Conservation (phyloP, 1,140 invertebrate species). For the Gryllus bimaculatus region DNA sequence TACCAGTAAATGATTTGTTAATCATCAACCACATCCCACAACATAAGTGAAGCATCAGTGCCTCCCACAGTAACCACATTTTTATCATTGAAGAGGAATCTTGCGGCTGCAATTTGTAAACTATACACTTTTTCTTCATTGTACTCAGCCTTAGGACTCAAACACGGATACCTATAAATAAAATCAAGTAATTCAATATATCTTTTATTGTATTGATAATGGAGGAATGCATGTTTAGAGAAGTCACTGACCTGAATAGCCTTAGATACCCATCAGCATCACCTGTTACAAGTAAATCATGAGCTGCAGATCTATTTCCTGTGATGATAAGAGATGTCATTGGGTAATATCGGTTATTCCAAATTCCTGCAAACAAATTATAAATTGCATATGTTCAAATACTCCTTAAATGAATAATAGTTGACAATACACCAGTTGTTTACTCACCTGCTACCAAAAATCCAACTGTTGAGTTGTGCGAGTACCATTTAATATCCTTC, state of each 20-base stretch:
- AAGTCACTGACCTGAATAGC: slow-evolving; percentile 56
- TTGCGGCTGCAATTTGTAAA: slow-evolving; percentile 67
- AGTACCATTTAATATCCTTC: slow-evolving; percentile 83
- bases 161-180: slow-evolving; percentile 62
- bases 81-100: slow-evolving; percentile 77
- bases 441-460: slow-evolving; percentile 69
- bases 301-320: slow-evolving; percentile 66
- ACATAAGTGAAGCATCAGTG: slow-evolving; percentile 83
- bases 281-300: slow-evolving; percentile 74
- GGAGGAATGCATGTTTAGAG: not conserved
- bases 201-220: not conserved
- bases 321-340: slow-evolving; percentile 70
- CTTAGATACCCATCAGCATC: slow-evolving; percentile 87
- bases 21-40: slow-evolving; percentile 81
- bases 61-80: slow-evolving; percentile 81
- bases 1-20: slow-evolving; percentile 26
- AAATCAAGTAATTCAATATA: not conserved
- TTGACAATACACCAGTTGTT: not conserved
- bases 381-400: not conserved
- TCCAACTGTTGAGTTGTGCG: slow-evolving; percentile 72
- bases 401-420: not conserved
- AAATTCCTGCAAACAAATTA: slow-evolving; percentile 52
- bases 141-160: slow-evolving; percentile 73
- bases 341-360: slow-evolving; percentile 81
- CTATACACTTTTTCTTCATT: slow-evolving; percentile 84